Percentiles rank a stretch among this genome's conserved stretches.
Conservation (phyloP, 2,113 vertebrate species). For the Poeciliopsis retropinna region DNA sequence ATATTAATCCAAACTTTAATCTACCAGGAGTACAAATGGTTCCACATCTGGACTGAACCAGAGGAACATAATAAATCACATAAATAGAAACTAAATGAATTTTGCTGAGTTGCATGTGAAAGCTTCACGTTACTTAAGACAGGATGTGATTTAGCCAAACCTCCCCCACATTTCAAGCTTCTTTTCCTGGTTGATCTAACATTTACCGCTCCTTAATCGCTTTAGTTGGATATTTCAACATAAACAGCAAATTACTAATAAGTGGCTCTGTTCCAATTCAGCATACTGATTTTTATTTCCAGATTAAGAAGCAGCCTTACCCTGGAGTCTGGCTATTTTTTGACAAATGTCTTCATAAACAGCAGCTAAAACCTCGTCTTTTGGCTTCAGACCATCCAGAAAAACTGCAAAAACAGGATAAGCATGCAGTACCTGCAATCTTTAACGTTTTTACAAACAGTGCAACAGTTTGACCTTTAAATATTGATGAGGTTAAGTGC, state of each 20-base stretch:
- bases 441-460: neutral
- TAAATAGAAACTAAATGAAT: neutral
- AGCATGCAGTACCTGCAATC: neutral
- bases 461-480: neutral
- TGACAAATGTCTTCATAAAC: constrained; percentile 81
- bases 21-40: neutral
- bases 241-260: neutral
- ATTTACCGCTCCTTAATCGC: neutral
- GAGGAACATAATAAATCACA: neutral
- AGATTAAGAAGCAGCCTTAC: constrained; percentile 46
- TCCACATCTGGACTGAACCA: neutral
- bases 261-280: no score
- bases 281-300: no score
- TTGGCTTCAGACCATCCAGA: constrained; percentile 87
- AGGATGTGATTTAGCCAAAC: neutral
- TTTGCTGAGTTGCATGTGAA: neutral
- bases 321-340: constrained; percentile 74
- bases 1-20: neutral
- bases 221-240: neutral
- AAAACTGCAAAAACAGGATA: constrained; percentile 76
- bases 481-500: neutral
- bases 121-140: neutral
- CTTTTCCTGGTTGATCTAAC: neutral
- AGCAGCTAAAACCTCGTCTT: constrained; percentile 81
- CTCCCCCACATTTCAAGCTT: neutral